phyloP scores from a whole-genome alignment of 2,113 vertebrate species.

The Leucopsar rothschildi region DNA sequence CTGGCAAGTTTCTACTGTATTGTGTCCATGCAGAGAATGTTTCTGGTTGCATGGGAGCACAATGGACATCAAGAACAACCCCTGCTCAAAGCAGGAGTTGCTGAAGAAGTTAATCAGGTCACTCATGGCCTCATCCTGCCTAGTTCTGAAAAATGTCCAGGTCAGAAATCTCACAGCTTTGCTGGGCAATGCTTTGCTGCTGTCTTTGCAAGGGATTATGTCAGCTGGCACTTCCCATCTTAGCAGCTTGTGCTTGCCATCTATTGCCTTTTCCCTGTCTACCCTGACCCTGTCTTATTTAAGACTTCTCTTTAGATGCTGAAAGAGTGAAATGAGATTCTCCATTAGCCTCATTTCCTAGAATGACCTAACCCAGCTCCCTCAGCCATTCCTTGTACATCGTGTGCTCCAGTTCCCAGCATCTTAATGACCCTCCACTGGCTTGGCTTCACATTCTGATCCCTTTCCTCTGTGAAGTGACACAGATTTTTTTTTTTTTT shows the following conservation, averaged over 20 bases:
- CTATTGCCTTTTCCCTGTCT: background rate
- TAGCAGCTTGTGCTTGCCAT: background rate
- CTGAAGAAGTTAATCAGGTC: background rate
- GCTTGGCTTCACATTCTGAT: background rate
- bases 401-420: background rate
- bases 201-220: fast-evolving
- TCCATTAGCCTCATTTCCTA: background rate
- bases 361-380: background rate
- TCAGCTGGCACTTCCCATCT: background rate
- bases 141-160: background rate
- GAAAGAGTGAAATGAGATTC: background rate
- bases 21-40: background rate
- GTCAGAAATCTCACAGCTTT: background rate
- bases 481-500: background rate
- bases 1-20: background rate
- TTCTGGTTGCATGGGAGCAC: background rate
- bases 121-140: background rate
- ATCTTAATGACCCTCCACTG: background rate
- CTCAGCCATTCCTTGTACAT: background rate
- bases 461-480: background rate
- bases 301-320: background rate
- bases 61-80: background rate
- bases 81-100: background rate
- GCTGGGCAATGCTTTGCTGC: background rate
- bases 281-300: background rate